Base-by-base conservation (phyloP, 2,888 invertebrate species). In the Agrotis exclamationis region DNA sequence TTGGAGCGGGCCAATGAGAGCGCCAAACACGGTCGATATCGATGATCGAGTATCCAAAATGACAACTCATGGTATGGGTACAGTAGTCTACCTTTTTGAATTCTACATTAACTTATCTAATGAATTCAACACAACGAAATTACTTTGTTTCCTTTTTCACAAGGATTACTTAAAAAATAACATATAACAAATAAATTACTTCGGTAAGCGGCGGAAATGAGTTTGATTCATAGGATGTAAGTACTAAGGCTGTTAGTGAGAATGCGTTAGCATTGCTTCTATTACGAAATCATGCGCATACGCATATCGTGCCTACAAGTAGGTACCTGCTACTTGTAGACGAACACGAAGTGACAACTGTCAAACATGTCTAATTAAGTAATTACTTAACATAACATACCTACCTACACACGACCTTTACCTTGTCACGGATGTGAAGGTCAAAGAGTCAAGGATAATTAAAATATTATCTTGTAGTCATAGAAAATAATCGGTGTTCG, bases 151-250 rank as follows among this genome's bases (percentile, higher is more conserved):
- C 47, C 18, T 22, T 0, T 2, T 62, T 20, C 54, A 47, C 74
- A 71, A 54, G 45, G 39, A 63, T 63, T 51, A 57, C 39, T 39
- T 39, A 11, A n/a, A 44, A 59, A 48, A 70, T 51, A 73, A 33
- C 18, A 44, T 53, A 51, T 28, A 20, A 22, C 28, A 70, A 53
- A n/a, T n/a, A 22, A 73, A 60, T 60, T 54, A 74, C 18, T 20
- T 54, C 47, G 47, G 2, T 47, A 44, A n/a, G 18, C 22, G 11
- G n/a, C 65, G 75, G 75, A 74, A 74, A 56, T 74, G 16, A 14
- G 16, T 56, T 51, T 75, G 54, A 22, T 56, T 64, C 44, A 45
- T 11, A 48, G 75, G 65, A 64, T 75, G 20, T 39, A n/a, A 39
- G 1, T 75, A 44, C 20, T 65, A 56, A 65, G 33, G 65, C 54